Evolutionary conservation across 2,797 vertebrate genomes (phyloP), one percentile per base, ranked within the genome.

Genomic region (Coregonus ussuriensis): DNA sequence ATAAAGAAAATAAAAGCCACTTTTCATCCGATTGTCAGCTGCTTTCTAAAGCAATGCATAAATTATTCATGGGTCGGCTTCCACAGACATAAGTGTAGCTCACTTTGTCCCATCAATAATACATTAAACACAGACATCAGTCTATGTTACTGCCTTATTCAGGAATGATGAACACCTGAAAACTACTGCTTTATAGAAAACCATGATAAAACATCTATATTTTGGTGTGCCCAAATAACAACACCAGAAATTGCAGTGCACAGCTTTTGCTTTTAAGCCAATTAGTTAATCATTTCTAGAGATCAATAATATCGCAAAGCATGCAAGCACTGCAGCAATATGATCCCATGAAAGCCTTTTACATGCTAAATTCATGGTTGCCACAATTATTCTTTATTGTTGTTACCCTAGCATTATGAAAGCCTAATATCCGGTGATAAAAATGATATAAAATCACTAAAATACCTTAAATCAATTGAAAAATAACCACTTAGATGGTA

Each of bases 71-170:
- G 47, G 18, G 72, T 35, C 71, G 74, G 77, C 83, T 88, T 80
- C 82, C 73, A 59, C 89, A 86, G 87, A 85, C 78, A 90, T 86
- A 80, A 78, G 84, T 86, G 89, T 86, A 86, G 81, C 89, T 92
- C 89, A 92, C 86, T 94, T 94, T 93, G 93, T 92, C 85, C 84
- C 90, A 91, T 94, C 89, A 93, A 94, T 94, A 93, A 94, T 91
- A 89, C 83, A 94, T 83, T 47, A 85, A 83, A 89, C 75, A 81
- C 52, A 76, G 71, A 84, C 80, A 82, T 81, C 76, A 47, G 68
- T 41, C 76, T 79, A 1, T 54, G 79, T 89, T 78, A 82, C 21
- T 33, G 84, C 54, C 75, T 81, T 72, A 74, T 79, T 13, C 41
- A 1, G 82, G 72, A 71, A 78, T 70, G 72, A 78, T 68, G 74